Conservation (phyloP, 2,113 vertebrate genomes). For the Xerus inauris region DNA sequence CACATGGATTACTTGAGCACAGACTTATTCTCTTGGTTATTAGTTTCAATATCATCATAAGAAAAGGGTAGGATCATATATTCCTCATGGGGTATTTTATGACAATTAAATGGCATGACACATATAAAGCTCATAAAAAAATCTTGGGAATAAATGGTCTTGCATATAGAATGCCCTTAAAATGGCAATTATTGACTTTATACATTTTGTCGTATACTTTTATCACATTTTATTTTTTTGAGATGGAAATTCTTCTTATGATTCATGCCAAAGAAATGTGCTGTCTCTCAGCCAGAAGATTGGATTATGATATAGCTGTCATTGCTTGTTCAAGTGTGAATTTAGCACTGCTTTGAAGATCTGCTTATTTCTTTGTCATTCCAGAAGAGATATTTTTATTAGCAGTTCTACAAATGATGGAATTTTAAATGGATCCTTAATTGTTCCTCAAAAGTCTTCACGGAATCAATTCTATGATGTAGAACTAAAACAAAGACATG, state of each 20-base stretch:
- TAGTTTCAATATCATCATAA: not conserved
- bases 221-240: not conserved
- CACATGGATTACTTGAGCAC: not conserved
- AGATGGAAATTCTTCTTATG: not conserved
- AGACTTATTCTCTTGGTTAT: not conserved
- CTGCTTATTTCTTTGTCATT: not conserved
- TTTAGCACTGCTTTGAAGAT: not conserved
- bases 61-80: not conserved
- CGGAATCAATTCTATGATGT: not conserved
- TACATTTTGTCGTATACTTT: not conserved
- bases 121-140: not conserved
- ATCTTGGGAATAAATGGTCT: not conserved
- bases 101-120: not conserved
- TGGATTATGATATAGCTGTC: not conserved
- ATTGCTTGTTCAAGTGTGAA: not conserved
- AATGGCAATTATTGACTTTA: not conserved
- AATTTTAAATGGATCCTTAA: not conserved
- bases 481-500: constrained; percentile 24
- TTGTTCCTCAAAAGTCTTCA: not conserved
- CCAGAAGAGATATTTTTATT: constrained; percentile 24
- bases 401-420: not conserved
- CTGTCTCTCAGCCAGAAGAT: not conserved
- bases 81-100: not conserved
- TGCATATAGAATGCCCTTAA: not conserved
- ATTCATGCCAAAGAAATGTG: not conserved